These are phyloP conservation scores for Anneissia japonica DNA, from an alignment of 35 echinoderm and acorn worm species.

Conservation along the genomic window DNA sequence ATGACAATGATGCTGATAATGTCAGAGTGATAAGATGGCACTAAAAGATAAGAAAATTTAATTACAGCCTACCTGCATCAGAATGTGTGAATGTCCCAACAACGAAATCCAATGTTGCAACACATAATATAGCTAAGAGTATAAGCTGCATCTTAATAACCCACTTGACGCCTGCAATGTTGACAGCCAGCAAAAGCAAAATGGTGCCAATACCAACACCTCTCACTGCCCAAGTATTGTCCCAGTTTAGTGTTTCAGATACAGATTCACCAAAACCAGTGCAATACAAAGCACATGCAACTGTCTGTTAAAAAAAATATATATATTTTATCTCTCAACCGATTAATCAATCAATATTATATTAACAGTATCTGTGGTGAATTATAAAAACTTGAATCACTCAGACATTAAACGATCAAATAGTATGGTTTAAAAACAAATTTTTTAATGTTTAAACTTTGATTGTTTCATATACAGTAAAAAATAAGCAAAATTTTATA, in stretches of 20 bases:
- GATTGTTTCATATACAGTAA: too few relatives aligned
- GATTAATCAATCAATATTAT: too few relatives aligned
- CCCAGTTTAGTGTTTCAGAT: slow-evolving; percentile 76
- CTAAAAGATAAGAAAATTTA: too few relatives aligned
- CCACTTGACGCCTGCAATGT: slow-evolving; percentile 97
- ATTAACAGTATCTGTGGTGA: too few relatives aligned
- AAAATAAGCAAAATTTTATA: too few relatives aligned
- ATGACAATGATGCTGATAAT: too few relatives aligned
- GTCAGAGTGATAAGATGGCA: too few relatives aligned
- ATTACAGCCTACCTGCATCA: slow-evolving; percentile 46
- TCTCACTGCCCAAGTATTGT: slow-evolving; percentile 82
- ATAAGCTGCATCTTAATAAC: slow-evolving; percentile 96
- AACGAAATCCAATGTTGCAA: slow-evolving; percentile 91
- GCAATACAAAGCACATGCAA: slow-evolving; percentile 94
- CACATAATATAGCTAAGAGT: slow-evolving; percentile 75
- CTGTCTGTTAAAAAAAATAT: slow-evolving; percentile 55
- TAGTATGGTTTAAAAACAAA: too few relatives aligned
- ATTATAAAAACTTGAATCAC: too few relatives aligned
- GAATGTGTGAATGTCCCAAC: slow-evolving; percentile 94
- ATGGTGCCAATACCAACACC: slow-evolving; percentile 89
- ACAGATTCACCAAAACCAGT: slow-evolving; percentile 98
- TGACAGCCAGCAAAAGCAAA: slow-evolving; percentile 79
- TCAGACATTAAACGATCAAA: too few relatives aligned
- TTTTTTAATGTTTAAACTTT: too few relatives aligned
- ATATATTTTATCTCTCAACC: too few relatives aligned